Evolutionary conservation across 2,113 vertebrate species (phyloP).

Genomic region (Brienomyrus longianalis): DNA sequence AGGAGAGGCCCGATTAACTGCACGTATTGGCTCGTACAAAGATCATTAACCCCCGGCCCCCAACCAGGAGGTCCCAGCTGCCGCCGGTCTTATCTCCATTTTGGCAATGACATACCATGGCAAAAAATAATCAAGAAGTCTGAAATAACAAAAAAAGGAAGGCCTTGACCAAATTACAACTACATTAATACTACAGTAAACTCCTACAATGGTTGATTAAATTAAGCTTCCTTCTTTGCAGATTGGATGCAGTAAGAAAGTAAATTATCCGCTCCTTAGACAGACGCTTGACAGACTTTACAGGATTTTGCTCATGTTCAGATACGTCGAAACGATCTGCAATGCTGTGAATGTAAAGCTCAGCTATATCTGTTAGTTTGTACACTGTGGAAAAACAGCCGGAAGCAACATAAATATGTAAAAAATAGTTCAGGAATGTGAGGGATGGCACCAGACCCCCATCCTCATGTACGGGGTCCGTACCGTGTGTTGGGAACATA

Average conservation of each 20-base stretch:
- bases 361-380: not conserved
- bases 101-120: not conserved
- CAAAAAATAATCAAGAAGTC: not conserved
- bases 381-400: not conserved
- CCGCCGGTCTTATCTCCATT: not conserved
- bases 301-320: not conserved
- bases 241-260: not conserved
- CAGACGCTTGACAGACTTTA: not conserved
- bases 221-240: not conserved
- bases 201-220: not conserved
- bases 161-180: too few relatives aligned
- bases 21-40: not conserved
- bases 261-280: not conserved
- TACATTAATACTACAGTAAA: not conserved
- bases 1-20: not conserved
- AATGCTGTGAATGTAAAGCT: not conserved
- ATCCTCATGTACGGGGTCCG: not conserved
- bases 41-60: conserved; percentile 1
- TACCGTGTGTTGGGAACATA: not conserved
- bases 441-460: not conserved
- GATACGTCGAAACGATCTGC: not conserved
- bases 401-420: not conserved
- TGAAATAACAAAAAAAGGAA: not conserved
- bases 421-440: not conserved
- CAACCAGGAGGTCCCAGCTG: not conserved